Evolutionary conservation across 2,888 invertebrate species (phyloP), one percentile per base, ranked within the genome.

Genomic region (Oconnorella tubifera): DNA sequence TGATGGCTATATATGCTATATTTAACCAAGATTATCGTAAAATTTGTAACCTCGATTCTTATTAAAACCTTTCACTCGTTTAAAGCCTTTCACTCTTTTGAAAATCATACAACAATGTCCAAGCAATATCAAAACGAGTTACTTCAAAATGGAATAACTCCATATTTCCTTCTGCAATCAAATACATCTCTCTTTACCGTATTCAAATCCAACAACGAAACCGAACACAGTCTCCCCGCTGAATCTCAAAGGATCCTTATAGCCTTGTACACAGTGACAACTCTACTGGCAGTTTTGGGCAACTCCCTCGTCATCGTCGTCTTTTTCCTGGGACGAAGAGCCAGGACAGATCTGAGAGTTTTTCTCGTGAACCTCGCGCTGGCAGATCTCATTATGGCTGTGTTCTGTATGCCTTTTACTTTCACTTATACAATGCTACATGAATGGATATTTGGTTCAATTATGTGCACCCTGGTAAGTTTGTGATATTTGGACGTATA

Each of bases 321-420:
- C 3, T 81, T 85, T 58, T 73, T 79, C 0, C 71, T 79, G 6
- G 84, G 84, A 0, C 68, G 73, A 40, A 71, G 78, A 61, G 80
- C 78, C 1, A 68, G 78, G 33, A 78, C 79, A 0, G 79, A 79
- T 62, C 72, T 81, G 4, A 69, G 82, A 62, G 72, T 74, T 1
- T 93, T 94, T 81, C 91, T 95, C 77, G 89, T 90, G 77, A 85
- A 85, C 75, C 84, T 95, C 70, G 92, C 94, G 0, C 85, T 93
- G 51, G 91, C 94, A 49, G 95, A 95, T 80, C 88, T 95, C 66
- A 83, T 94, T 64, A 92, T 95, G 89, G 90, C 92, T 0, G 77
- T 91, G 29, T 89, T 95, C 75, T 94, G 95, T 82, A 89, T 95
- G 70, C 94, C 94, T 1, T 93, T 93, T 77, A 90, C 92, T 1